phyloP scores from a whole-genome alignment of 2,113 vertebrate genomes.

The Silurus glanis region DNA sequence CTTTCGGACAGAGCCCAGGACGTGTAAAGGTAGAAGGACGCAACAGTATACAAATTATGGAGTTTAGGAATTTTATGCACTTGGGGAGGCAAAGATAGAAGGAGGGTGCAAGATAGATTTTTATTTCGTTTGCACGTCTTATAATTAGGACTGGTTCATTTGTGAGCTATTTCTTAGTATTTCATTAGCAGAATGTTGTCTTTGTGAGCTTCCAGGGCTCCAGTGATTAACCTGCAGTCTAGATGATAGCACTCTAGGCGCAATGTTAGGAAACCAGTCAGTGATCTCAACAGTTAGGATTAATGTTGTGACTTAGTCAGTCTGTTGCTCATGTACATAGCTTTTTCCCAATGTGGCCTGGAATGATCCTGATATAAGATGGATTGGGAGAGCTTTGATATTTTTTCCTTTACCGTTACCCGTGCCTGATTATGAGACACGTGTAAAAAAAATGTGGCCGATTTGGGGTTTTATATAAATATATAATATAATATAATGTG shows the following conservation, averaged over 20 bases:
- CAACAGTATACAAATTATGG: constrained; percentile 2
- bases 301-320: constrained; percentile 2
- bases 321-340: neutral
- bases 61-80: neutral
- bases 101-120: neutral
- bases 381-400: neutral
- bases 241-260: neutral
- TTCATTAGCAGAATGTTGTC: neutral
- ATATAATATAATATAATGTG: constrained; percentile 39
- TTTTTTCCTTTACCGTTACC: neutral
- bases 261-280: neutral
- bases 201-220: neutral
- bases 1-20: neutral
- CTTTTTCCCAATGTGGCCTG: constrained; percentile 11
- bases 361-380: neutral
- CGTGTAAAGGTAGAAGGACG: neutral
- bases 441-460: constrained; percentile 23
- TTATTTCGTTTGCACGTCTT: neutral
- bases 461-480: constrained; percentile 34
- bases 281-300: constrained; percentile 13
- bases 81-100: neutral
- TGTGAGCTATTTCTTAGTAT: neutral
- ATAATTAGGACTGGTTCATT: neutral
- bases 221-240: neutral
- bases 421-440: constrained; percentile 4